Percentiles rank a stretch among this genome's conserved stretches.
Evolutionary conservation across 2,113 vertebrate species (phyloP).

Genomic region (Numenius arquata): DNA sequence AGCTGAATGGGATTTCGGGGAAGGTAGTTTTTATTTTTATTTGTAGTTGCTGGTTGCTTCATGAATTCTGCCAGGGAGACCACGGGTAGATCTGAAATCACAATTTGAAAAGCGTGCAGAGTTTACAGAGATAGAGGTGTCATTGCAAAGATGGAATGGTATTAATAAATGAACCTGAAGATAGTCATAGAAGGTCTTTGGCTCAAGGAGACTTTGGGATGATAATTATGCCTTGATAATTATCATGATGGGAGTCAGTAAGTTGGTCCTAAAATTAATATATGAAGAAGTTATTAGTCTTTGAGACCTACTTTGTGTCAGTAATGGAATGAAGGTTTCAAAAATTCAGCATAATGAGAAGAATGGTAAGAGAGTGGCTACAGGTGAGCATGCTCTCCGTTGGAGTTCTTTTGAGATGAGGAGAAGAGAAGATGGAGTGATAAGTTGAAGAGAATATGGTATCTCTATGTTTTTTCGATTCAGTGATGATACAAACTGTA

Average conservation of each 20-base stretch:
- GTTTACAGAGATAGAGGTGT: neutral
- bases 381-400: neutral
- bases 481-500: accelerated
- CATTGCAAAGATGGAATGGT: neutral
- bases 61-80: neutral
- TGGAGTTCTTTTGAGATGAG: neutral
- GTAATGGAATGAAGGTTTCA: neutral
- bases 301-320: neutral
- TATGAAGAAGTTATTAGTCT: neutral
- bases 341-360: neutral
- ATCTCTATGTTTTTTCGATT: neutral
- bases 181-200: neutral
- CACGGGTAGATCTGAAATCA: neutral
- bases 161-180: neutral
- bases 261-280: neutral
- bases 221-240: neutral
- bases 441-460: neutral
- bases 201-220: neutral
- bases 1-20: neutral
- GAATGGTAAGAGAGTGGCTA: neutral
- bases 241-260: neutral
- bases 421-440: neutral
- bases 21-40: neutral
- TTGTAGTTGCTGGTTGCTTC: neutral
- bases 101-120: neutral